Base-by-base conservation (phyloP, 2,888 invertebrate species). In the Sinodicranocentrus sp. region DNA sequence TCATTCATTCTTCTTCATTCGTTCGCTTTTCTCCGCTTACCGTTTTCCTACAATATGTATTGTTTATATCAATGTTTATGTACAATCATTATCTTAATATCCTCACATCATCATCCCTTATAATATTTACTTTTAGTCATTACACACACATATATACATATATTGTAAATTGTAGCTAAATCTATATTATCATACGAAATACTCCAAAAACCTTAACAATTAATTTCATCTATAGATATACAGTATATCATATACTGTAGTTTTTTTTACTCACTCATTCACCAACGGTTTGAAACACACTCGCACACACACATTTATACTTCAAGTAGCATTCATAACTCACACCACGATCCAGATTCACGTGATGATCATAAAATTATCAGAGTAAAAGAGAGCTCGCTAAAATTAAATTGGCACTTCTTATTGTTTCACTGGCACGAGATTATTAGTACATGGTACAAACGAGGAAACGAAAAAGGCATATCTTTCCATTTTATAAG, bases 1-100 rank as follows among this genome's bases (percentile, higher is more conserved):
- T 59, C 78, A 78, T 78, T 78, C 68, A 77, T 77, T 65, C 76
- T 25, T 77, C 77, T 67, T 63, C 76, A 76, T 76, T 67, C 76
- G 65, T 65, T 54, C 76, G 76, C 76, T 76, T 76, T 70, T 67
- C 57, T 71, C 54, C 57, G 52, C 57, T 54, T 71, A 68, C 19
- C 68, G 52, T 68, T 68, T 25, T 26, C 52, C 48, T 68, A 25
- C 43, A 26, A 33, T 63, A n/a, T 63, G 17, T 39, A 52, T 61
- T 61, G 6, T 68, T 1, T 68, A 17, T 28, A n/a, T n/a, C n/a
- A 2, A 10, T 57, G 6, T 57, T 57, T 57, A n/a, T n/a, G 19
- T 57, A 57, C 23, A 57, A 21, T 21, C 57, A 57, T 21, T 57
- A 65, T 65, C 33, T 44, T 43, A 39, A 65, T 21, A 65, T 65